phyloP scores from a whole-genome alignment of 2,113 vertebrate species.

The Centropus bengalensis region DNA sequence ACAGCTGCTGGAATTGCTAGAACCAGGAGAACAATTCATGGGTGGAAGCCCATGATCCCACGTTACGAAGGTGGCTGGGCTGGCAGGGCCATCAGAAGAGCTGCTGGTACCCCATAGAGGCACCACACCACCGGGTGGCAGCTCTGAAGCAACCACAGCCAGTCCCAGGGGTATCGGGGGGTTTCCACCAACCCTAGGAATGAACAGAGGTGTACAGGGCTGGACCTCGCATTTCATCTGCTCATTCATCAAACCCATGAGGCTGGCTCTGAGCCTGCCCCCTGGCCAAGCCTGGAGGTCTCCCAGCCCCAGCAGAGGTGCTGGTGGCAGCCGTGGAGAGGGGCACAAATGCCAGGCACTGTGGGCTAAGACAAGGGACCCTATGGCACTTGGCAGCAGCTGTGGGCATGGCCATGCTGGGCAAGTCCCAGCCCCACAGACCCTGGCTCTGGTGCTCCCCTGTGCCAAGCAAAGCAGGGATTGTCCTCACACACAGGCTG shows the following conservation, averaged over 20 bases:
- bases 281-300: not conserved
- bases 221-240: not conserved
- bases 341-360: not conserved
- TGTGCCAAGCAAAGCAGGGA: not conserved
- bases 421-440: not conserved
- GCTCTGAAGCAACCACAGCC: not conserved
- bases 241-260: not conserved
- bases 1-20: not conserved
- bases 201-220: not conserved
- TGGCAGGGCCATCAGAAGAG: not conserved
- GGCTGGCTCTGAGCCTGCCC: not conserved
- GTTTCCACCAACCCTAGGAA: not conserved
- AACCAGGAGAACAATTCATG: not conserved
- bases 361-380: accelerated
- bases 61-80: accelerated
- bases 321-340: too few species aligned
- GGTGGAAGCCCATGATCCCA: accelerated
- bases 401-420: accelerated
- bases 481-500: not conserved
- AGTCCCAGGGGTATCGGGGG: not conserved
- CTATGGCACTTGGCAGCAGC: not conserved
- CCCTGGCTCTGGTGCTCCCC: not conserved
- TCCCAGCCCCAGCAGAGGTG: not conserved
- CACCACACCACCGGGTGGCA: not conserved
- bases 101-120: not conserved